Percentiles rank a stretch among this genome's conserved stretches.
These are phyloP conservation scores for Parauchenoglanis ngamensis DNA, from an alignment of 2,797 vertebrate genomes.

Conservation along the genomic window DNA sequence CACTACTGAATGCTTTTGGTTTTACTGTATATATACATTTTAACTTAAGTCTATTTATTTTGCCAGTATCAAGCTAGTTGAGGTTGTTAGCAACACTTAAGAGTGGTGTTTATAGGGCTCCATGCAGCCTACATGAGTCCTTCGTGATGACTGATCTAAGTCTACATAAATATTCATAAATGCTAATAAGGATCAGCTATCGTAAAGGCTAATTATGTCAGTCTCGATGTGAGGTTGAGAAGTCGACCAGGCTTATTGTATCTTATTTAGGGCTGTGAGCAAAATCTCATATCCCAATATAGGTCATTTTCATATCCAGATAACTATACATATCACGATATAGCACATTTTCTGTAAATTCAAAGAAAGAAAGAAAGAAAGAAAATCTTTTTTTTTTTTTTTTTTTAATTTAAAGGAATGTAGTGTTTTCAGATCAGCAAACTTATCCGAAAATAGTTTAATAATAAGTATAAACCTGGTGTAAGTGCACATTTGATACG, in stretches of 20 bases:
- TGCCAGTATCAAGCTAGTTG: conserved; percentile 47
- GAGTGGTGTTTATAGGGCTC: not conserved
- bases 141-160: not conserved
- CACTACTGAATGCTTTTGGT: conserved; percentile 64
- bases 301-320: too few species aligned
- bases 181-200: not conserved
- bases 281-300: too few species aligned
- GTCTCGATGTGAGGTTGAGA: not conserved
- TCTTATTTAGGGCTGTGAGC: too few species aligned
- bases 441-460: too few species aligned
- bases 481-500: too few species aligned
- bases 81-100: conserved; percentile 39
- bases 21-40: conserved; percentile 62
- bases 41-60: conserved; percentile 78
- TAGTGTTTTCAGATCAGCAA: too few species aligned
- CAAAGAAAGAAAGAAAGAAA: too few species aligned
- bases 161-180: not conserved
- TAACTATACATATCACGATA: too few species aligned
- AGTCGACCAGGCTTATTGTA: not conserved
- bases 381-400: too few species aligned
- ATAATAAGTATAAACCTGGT: too few species aligned
- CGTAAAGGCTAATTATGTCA: not conserved
- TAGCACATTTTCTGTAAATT: too few species aligned
- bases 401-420: too few species aligned
- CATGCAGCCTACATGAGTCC: not conserved